phyloP scores from a whole-genome alignment of 2,888 invertebrate species.

The Tanypteryx hageni region DNA sequence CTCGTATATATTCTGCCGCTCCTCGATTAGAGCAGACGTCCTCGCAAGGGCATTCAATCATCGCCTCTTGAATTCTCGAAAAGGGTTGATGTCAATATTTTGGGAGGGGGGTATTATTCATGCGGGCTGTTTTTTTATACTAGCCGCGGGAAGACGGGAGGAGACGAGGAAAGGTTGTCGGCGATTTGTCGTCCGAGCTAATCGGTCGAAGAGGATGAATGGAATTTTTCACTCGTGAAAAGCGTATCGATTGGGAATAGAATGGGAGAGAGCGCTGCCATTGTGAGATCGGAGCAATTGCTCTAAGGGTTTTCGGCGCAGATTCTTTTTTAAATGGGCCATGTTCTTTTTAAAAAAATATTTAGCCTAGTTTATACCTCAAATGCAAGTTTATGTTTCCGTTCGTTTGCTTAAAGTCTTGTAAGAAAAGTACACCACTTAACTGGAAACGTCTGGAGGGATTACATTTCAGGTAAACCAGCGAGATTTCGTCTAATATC shows the following conservation, averaged over 20 bases:
- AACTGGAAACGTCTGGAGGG: too few relatives aligned
- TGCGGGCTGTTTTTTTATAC: neutral
- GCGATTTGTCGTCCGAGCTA: slow-evolving; percentile 34
- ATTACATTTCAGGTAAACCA: too few relatives aligned
- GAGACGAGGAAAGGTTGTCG: neutral
- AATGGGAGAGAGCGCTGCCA: neutral
- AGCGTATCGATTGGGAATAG: neutral
- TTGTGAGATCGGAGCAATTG: neutral
- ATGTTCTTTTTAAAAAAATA: too few relatives aligned
- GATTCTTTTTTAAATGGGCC: neutral
- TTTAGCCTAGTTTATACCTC: too few relatives aligned
- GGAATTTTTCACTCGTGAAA: neutral
- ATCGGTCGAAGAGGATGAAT: slow-evolving; percentile 35
- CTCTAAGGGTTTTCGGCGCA: neutral
- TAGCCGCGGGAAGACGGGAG: neutral
- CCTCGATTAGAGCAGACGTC: slow-evolving; percentile 17
- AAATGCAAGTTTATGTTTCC: too few relatives aligned
- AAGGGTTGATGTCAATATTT: slow-evolving; percentile 51
- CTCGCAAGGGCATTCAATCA: slow-evolving; percentile 37
- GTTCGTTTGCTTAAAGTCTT: too few relatives aligned
- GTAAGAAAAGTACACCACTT: too few relatives aligned
- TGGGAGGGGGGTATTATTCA: slow-evolving; percentile 31
- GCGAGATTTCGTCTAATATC: too few relatives aligned
- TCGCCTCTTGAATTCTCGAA: slow-evolving; percentile 21
- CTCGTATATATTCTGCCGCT: slow-evolving; percentile 18